These are phyloP conservation scores for Pollachius pollachius DNA, from an alignment of 2,113 vertebrate species.

Conservation along the genomic window DNA sequence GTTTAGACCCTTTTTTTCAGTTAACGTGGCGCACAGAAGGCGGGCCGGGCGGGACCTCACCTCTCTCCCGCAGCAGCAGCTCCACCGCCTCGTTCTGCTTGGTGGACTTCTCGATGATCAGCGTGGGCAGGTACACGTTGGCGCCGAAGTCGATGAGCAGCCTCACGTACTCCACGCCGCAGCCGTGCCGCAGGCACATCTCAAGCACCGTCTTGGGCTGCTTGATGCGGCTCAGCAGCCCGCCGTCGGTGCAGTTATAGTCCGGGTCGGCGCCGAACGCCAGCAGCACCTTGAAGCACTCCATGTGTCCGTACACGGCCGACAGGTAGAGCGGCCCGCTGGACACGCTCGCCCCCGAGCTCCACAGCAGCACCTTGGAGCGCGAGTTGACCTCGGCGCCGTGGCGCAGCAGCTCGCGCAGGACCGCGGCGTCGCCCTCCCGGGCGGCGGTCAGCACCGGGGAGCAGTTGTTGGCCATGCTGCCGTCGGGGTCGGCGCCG, in stretches of 20 bases:
- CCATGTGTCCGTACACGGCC: conserved; percentile 84
- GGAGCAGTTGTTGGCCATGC: conserved; percentile 86
- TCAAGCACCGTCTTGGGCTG: conserved; percentile 78
- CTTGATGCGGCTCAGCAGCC: conserved; percentile 62
- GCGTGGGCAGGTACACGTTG: conserved; percentile 83
- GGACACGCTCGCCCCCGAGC: conserved; percentile 74
- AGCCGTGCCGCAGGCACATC: conserved; percentile 76
- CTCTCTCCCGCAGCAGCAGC: conserved; percentile 85
- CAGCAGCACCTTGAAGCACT: conserved; percentile 86
- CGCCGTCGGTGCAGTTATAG: conserved; percentile 71
- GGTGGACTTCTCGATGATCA: conserved; percentile 63
- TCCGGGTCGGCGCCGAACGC: conserved; percentile 81
- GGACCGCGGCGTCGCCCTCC: conserved; percentile 79
- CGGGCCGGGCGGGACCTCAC: conserved; percentile 51
- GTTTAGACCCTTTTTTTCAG: too few species aligned
- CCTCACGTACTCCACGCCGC: conserved; percentile 77
- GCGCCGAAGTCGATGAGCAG: conserved; percentile 94
- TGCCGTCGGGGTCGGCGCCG: conserved; percentile 85
- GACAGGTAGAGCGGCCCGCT: conserved; percentile 91
- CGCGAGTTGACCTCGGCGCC: conserved; percentile 77
- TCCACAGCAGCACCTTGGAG: conserved; percentile 81
- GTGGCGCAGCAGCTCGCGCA: conserved; percentile 79
- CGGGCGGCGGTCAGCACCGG: conserved; percentile 84
- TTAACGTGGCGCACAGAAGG: background rate
- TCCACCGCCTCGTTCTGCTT: conserved; percentile 76